Evolutionary conservation across 2,113 vertebrate species (phyloP), one percentile per base, ranked within the genome.

Genomic region (Cyprinodon brontotheroides): DNA sequence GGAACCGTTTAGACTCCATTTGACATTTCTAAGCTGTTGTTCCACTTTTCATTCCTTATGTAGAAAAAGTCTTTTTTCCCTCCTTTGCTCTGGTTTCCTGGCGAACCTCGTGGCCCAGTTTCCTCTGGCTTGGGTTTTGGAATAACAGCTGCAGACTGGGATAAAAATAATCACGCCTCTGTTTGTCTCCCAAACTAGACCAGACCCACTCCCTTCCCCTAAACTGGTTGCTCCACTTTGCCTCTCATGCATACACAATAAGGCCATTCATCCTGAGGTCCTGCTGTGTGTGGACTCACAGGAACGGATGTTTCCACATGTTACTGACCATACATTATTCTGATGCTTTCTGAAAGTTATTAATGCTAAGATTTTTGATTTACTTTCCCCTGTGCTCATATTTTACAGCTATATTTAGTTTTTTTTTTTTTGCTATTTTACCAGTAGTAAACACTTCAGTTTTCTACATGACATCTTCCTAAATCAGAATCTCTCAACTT

Each of bases 81-180:
- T 2, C 40, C 50, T 57, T 57, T 92, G 91, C 93, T 94, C 93
- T 89, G 85, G 90, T 94, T 93, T 93, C 93, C 94, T 94, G 95
- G 94, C 94, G 91, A 29, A 66, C 84, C 41, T 66, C 87, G 67
- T 87, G 78, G 84, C 65, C 92, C 80, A 50, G 85, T 38, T 68
- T 85, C 89, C 91, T 93, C 82, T 81, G 93, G 93, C 95, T 92
- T 94, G 92, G 91, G 92, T 91, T 89, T 94, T 75, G 79, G 78
- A 89, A 88, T 87, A 94, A 94, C 90, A 95, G 95, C 95, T 95
- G 95, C 93, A 94, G 94, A 92, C 93, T 75, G 82, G 92, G 95
- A 95, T 92, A 93, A 93, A 95, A 95, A 94, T 94, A 94, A 94
- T 94, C 90, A 94, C 89, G 87, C 85, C 92, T 93, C 93, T 90